Conservation (phyloP, 2,888 invertebrate genomes). For the Calliphora vomitoria region DNA sequence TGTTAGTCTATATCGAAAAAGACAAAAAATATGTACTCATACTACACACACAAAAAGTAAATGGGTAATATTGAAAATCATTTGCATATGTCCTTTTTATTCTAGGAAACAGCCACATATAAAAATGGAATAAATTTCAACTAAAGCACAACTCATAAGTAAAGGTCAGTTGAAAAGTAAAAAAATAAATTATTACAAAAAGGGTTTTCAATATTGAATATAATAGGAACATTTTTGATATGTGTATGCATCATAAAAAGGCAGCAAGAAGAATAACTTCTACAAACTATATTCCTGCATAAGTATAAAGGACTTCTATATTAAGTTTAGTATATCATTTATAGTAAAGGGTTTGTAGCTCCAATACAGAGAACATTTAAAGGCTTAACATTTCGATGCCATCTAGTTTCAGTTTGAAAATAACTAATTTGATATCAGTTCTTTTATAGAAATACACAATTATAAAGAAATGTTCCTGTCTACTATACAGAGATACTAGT, state of each 20-base stretch:
- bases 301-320: no score
- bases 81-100: conserved; percentile 53
- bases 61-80: conserved; percentile 7
- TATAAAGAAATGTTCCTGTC: no score
- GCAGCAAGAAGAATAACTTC: neutral
- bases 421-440: no score
- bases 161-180: conserved; percentile 1
- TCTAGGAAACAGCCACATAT: neutral
- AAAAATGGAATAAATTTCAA: conserved; percentile 5
- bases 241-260: neutral
- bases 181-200: neutral
- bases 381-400: no score
- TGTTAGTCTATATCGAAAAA: conserved; percentile 35
- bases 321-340: no score
- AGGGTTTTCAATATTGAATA: neutral
- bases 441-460: no score
- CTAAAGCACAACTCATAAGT: neutral
- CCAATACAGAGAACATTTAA: no score
- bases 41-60: neutral
- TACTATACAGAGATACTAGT: no score
- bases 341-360: no score
- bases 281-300: neutral
- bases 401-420: no score
- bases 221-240: neutral
- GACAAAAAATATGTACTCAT: conserved; percentile 14